Evolutionary conservation across 2,888 invertebrate species (phyloP).

Genomic region (Cosmorhoe ocellata): DNA sequence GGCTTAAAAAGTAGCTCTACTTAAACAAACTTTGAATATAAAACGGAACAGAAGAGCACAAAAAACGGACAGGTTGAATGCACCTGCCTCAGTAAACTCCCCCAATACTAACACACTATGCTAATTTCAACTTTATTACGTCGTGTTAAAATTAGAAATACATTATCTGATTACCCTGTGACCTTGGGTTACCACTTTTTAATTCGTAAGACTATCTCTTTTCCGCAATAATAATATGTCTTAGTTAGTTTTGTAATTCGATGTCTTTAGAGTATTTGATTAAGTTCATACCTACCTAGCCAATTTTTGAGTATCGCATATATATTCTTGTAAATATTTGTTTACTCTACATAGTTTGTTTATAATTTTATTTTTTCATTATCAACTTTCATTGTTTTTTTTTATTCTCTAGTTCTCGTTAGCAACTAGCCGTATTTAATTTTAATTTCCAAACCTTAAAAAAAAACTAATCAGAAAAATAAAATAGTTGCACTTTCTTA

Average conservation of each 20-base stretch:
- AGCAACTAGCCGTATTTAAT: too few species aligned
- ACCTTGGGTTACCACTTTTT: slow-evolving; percentile 21
- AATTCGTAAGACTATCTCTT: slow-evolving; percentile 11
- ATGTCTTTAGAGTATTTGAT: too few species aligned
- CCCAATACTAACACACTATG: slow-evolving; percentile 20
- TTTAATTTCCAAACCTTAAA: too few species aligned
- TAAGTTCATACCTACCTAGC: too few species aligned
- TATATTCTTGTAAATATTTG: too few species aligned
- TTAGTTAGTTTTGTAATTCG: background rate
- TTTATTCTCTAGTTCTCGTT: too few species aligned
- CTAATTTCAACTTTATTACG: slow-evolving; percentile 17
- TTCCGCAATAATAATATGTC: slow-evolving; percentile 11
- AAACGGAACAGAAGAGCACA: slow-evolving; percentile 36
- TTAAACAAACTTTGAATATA: slow-evolving; percentile 16
- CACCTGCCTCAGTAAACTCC: slow-evolving; percentile 41
- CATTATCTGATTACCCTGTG: slow-evolving; percentile 5
- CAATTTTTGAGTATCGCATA: too few species aligned
- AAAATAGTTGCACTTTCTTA: slow-evolving; percentile 14
- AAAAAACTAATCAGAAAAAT: too few species aligned
- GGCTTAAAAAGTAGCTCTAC: background rate
- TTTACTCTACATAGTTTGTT: too few species aligned
- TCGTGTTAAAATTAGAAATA: slow-evolving; percentile 11
- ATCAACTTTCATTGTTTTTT: too few species aligned
- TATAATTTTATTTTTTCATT: too few species aligned
- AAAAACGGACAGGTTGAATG: slow-evolving; percentile 41